Evolutionary conservation across 2,888 invertebrate genomes (phyloP).

Genomic region (Drosophila siamana): DNA sequence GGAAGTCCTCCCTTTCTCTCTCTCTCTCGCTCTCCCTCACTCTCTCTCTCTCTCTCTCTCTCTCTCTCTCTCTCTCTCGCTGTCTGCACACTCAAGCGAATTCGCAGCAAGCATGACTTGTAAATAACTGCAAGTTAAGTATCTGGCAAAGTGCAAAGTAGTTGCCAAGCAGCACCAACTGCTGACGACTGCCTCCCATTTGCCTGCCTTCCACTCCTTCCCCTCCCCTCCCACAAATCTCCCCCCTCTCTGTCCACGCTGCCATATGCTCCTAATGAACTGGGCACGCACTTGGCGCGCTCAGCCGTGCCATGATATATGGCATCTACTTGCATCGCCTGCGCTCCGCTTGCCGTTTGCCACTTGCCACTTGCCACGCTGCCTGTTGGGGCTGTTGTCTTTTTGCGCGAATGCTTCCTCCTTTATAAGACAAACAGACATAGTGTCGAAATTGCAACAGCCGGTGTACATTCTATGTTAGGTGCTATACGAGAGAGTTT

Average conservation of each 20-base stretch:
- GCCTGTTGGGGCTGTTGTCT: neutral
- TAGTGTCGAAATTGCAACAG: conserved; percentile 29
- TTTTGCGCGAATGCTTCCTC: conserved; percentile 10
- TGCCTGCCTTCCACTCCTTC: neutral
- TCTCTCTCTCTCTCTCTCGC: neutral
- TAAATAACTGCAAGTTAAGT: conserved; percentile 84
- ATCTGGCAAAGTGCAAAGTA: conserved; percentile 85
- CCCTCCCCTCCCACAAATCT: too few relatives aligned
- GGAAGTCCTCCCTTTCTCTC: neutral
- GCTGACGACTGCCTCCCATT: conserved; percentile 12
- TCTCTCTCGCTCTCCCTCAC: neutral
- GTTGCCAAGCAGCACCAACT: conserved; percentile 71
- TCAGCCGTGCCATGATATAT: conserved; percentile 84
- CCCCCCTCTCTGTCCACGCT: conserved; percentile 16
- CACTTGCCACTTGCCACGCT: neutral
- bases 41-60: neutral
- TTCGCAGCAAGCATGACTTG: conserved; percentile 84
- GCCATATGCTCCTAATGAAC: conserved; percentile 83
- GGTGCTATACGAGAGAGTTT: conserved; percentile 62
- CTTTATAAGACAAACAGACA: conserved; percentile 8
- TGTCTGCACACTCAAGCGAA: conserved; percentile 76
- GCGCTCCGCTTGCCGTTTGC: neutral
- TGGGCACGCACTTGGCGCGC: conserved; percentile 83
- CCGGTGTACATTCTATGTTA: conserved; percentile 46
- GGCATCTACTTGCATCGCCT: conserved; percentile 57